These are phyloP conservation scores for Pygoscelis antarcticus DNA, from an alignment of 2,113 vertebrate genomes.

Conservation along the genomic window DNA sequence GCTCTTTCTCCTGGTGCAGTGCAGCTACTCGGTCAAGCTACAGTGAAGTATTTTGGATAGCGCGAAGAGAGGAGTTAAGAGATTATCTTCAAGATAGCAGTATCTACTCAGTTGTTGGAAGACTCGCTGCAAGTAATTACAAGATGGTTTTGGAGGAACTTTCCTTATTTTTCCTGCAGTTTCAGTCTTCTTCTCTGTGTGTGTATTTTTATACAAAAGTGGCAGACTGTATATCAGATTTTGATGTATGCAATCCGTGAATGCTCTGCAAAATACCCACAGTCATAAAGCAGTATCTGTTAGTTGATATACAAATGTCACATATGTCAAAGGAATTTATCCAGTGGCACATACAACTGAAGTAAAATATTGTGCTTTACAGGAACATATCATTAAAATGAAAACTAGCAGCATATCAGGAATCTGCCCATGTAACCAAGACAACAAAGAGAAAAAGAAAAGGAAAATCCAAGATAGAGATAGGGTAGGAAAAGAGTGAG, in stretches of 20 bases:
- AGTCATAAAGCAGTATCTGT: conserved; percentile 46
- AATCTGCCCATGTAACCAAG: conserved; percentile 79
- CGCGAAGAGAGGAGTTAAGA: neutral
- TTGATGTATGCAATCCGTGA: conserved; percentile 23
- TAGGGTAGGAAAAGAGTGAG: conserved; percentile 14
- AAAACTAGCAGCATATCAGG: conserved; percentile 69
- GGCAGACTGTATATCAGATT: conserved; percentile 51
- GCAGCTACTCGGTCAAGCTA: neutral
- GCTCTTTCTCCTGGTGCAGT: neutral
- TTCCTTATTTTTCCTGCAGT: neutral
- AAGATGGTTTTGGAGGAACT: conserved; percentile 24
- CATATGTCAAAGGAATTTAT: conserved; percentile 67
- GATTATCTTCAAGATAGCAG: neutral
- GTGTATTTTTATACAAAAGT: neutral
- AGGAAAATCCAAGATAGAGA: conserved; percentile 34
- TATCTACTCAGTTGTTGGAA: neutral
- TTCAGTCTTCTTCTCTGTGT: neutral
- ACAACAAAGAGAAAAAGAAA: conserved; percentile 74
- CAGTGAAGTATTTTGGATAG: neutral
- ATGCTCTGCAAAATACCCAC: conserved; percentile 42
- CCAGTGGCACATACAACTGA: conserved; percentile 70
- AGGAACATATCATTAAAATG: conserved; percentile 75
- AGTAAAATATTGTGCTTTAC: conserved; percentile 78
- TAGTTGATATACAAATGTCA: conserved; percentile 74
- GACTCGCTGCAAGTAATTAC: neutral